Evolutionary conservation across 2,797 vertebrate genomes (phyloP).

Genomic region (Manis crassicaudata): DNA sequence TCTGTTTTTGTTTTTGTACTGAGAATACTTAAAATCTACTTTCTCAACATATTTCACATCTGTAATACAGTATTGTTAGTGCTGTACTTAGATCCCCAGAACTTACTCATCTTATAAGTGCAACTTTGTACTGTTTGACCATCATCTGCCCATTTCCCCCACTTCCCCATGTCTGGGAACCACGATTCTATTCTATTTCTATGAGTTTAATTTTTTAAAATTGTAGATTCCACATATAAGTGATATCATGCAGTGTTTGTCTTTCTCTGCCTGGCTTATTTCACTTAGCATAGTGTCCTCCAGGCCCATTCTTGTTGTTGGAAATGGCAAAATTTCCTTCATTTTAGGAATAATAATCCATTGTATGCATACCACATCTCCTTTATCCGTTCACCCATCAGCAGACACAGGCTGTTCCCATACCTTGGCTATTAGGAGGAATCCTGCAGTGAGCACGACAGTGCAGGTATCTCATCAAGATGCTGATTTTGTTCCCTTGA

Average conservation of each 20-base stretch:
- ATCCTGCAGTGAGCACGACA: neutral
- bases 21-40: neutral
- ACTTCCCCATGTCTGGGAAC: neutral
- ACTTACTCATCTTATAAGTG: neutral
- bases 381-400: neutral
- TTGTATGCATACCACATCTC: no score
- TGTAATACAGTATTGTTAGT: fast-evolving
- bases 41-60: neutral
- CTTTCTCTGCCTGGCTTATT: neutral
- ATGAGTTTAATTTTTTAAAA: neutral
- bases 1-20: neutral
- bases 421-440: fast-evolving
- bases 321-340: neutral
- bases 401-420: neutral
- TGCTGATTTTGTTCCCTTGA: neutral
- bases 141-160: neutral
- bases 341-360: neutral
- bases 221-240: neutral
- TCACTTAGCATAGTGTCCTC: neutral
- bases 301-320: neutral
- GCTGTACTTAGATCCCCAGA: neutral
- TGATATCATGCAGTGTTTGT: neutral
- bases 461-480: neutral
- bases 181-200: neutral
- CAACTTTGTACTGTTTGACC: neutral